These are phyloP conservation scores for Mormyrops boulengeri DNA, from an alignment of 2,797 vertebrate species.

Conservation along the genomic window DNA sequence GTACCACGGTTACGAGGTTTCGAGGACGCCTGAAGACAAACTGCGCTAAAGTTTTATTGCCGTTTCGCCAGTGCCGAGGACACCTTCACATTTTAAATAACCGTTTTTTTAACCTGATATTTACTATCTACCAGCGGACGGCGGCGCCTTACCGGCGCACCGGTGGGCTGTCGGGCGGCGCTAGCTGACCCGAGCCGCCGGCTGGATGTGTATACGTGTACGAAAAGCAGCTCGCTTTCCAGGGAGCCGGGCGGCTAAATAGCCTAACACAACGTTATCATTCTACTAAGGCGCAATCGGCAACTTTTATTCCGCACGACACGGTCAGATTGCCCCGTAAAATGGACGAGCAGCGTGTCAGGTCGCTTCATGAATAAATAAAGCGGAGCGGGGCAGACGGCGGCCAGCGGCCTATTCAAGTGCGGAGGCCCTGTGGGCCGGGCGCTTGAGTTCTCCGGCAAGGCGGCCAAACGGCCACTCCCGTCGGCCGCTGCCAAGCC, in stretches of 20 bases:
- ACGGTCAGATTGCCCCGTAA: neutral
- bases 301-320: neutral
- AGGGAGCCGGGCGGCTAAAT: neutral
- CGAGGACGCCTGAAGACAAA: neutral
- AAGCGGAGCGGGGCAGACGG: neutral
- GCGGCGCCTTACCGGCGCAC: neutral
- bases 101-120: neutral
- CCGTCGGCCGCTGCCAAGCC: neutral
- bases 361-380: constrained; percentile 6
- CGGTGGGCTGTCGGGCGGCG: neutral
- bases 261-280: neutral
- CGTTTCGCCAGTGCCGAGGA: neutral
- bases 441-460: neutral
- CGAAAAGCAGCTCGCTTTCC: neutral
- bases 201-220: neutral
- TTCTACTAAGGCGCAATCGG: neutral
- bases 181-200: neutral
- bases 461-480: neutral
- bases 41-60: neutral
- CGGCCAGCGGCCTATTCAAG: neutral
- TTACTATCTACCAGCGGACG: neutral
- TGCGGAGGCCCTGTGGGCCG: neutral
- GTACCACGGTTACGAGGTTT: neutral
- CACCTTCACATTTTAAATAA: neutral
- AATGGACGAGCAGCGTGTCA: neutral